A percentile compares a stretch with the other conserved stretches of the same genome.
phyloP scores from a whole-genome alignment of 1,140 invertebrate species.

The Charaxes varanes region DNA sequence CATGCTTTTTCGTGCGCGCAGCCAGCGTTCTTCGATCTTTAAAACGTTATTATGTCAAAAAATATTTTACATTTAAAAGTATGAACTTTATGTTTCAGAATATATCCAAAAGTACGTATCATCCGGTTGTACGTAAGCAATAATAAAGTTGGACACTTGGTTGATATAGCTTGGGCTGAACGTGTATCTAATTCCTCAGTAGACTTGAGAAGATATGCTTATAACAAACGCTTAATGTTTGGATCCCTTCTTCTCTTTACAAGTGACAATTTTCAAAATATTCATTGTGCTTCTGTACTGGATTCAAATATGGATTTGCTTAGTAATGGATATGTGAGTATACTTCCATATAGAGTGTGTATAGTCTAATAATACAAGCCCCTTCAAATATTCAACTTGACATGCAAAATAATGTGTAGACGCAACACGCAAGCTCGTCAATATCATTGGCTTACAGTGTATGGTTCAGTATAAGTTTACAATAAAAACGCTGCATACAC shows the following conservation, averaged over 20 bases:
- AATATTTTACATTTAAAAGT: too few species aligned
- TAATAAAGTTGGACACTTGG: slow-evolving; percentile 51
- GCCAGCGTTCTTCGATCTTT: too few species aligned
- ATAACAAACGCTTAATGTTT: slow-evolving; percentile 77
- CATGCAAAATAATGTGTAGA: too few species aligned
- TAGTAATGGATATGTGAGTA: slow-evolving; percentile 50
- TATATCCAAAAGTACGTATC: slow-evolving; percentile 51
- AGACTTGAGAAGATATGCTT: slow-evolving; percentile 33
- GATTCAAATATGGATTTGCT: slow-evolving; percentile 72
- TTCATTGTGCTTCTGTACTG: slow-evolving; percentile 81
- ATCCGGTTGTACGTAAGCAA: slow-evolving; percentile 42
- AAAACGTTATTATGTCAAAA: too few species aligned
- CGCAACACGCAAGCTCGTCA: too few species aligned
- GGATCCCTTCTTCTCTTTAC: slow-evolving; percentile 84
- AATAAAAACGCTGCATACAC: too few species aligned
- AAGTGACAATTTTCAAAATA: slow-evolving; percentile 78
- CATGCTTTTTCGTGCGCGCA: too few species aligned
- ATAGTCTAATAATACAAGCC: too few species aligned
- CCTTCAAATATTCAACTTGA: too few species aligned
- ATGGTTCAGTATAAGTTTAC: too few species aligned
- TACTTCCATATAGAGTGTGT: too few species aligned
- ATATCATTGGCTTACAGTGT: too few species aligned
- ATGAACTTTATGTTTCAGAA: slow-evolving; percentile 24
- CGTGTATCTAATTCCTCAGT: slow-evolving; percentile 20
- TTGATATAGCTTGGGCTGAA: slow-evolving; percentile 47